These are phyloP conservation scores for Caenorhabditis sp. DNA, from an alignment of 2,888 invertebrate species.

Conservation along the genomic window DNA sequence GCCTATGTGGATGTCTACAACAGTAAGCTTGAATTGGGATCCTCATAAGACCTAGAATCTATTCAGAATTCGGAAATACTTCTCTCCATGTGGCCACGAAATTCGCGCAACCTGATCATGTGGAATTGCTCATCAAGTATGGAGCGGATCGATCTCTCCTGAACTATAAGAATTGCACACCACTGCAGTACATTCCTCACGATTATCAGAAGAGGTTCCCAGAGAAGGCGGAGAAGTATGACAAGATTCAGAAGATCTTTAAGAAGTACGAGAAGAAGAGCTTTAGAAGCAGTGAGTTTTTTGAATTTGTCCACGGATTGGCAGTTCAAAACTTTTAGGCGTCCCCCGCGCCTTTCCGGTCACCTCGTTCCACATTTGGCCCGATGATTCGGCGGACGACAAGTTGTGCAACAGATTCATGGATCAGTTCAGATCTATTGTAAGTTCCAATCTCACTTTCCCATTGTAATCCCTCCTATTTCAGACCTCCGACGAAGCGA, in stretches of 20 bases:
- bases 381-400: neutral
- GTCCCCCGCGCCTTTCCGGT: neutral
- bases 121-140: slow-evolving; percentile 12
- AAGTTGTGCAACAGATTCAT: neutral
- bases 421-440: neutral
- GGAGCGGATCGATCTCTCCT: slow-evolving; percentile 9
- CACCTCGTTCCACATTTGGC: slow-evolving; percentile 23
- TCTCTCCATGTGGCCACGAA: slow-evolving; percentile 22
- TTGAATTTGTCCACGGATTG: no score
- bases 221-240: slow-evolving; percentile 3
- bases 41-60: neutral
- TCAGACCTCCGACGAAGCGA: slow-evolving; percentile 6
- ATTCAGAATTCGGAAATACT: slow-evolving; percentile 28
- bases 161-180: slow-evolving; percentile 8
- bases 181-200: neutral
- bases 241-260: neutral
- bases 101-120: neutral
- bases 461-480: no score
- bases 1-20: slow-evolving; percentile 5
- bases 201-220: neutral
- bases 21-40: neutral
- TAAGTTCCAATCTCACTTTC: neutral
- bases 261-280: neutral
- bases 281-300: neutral
- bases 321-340: no score